Base-by-base conservation (phyloP, 2,113 vertebrate species). In the Notothenia coriiceps region DNA sequence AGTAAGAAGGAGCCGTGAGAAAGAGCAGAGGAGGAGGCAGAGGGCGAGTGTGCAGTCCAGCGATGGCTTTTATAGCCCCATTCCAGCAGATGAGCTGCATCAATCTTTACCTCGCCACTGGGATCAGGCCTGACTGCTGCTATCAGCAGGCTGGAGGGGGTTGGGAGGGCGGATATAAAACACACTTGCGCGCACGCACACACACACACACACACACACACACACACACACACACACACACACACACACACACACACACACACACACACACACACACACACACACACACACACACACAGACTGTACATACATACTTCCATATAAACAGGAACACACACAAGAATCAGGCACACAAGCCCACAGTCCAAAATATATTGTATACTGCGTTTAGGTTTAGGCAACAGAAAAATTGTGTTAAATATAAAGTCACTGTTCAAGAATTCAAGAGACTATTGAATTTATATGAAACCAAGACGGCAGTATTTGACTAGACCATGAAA, bases 1-100 rank as follows among this genome's bases (percentile, higher is more conserved):
- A 15, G 50, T 44, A 55, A 22, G 65, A 68, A 12, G 13, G 95
- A 96, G 95, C 95, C 93, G 94, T 94, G 95, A 95, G 94, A 96
- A 59, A 55, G 55, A 56, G 70, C 17, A 29, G 35, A 29, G 0
- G 29, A 29, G 29, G 29, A 29, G 29, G 75, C 22, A 70, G 86
- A 89, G 88, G 62, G 68, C 11, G 47, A 74, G 70, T 70, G 86
- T 59, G 78, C 77, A 90, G 81, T 80, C 75, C 86, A 82, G 66
- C 70, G 52, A 77, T 83, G 83, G 79, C 77, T 89, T 93, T 92
- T 93, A 92, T 86, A 80, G 85, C 83, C 66, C 86, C 85, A 91
- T 92, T 92, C 77, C 82, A 85, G 87, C 80, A 93, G 89, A 93
- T 94, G 91, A 93, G 89, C 76, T 76, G 88, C 89, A 92, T 94